A percentile compares a stretch with the other conserved stretches of the same genome.
These are phyloP conservation scores for Meteorus cinctellus DNA, from an alignment of 2,888 invertebrate genomes.

Conservation along the genomic window DNA sequence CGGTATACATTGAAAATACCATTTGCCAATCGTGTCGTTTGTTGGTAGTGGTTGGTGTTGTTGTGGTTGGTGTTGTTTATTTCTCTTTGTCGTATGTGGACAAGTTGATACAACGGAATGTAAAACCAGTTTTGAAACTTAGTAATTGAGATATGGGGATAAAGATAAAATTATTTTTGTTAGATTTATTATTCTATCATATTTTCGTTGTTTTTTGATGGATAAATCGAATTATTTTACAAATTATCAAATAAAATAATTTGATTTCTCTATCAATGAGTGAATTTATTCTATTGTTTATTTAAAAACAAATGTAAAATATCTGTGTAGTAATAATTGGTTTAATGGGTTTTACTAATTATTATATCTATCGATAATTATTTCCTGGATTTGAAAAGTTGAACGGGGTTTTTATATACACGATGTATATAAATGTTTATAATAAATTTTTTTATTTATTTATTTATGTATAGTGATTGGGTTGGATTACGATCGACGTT, in stretches of 20 bases:
- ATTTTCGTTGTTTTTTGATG: not conserved
- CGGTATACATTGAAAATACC: slow-evolving; percentile 4
- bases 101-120: slow-evolving; percentile 30
- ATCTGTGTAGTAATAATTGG: not conserved
- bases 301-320: not conserved
- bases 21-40: slow-evolving; percentile 14
- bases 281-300: not conserved
- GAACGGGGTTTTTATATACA: not conserved
- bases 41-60: not conserved
- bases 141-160: slow-evolving; percentile 32
- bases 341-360: no score
- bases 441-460: not conserved
- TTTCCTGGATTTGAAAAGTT: not conserved
- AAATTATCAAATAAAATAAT: no score
- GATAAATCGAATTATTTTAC: not conserved
- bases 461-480: not conserved
- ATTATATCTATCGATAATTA: not conserved
- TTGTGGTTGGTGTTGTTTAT: not conserved
- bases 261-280: no score
- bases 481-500: slow-evolving; percentile 23
- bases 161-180: not conserved
- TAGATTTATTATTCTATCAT: not conserved
- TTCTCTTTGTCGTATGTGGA: slow-evolving; percentile 5
- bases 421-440: slow-evolving; percentile 1
- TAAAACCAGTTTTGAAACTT: slow-evolving; percentile 56